Evolutionary conservation across 2,113 vertebrate genomes (phyloP), one percentile per base, ranked within the genome.

Genomic region (Equus quagga): DNA sequence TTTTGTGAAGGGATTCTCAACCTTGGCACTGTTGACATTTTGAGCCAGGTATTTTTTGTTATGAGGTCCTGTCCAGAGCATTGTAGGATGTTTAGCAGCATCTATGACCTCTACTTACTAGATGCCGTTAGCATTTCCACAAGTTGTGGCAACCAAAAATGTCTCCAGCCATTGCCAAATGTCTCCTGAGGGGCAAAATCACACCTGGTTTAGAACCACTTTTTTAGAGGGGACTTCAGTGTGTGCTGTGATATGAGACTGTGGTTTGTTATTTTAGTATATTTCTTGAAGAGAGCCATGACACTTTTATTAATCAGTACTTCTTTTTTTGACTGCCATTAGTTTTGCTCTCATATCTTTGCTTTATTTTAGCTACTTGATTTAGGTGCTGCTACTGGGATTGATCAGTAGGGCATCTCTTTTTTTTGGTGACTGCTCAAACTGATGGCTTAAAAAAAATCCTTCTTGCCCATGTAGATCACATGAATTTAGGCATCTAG

Each of bases 321-420:
- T 73, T 80, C 31, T 33, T 67, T 80, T 80, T 85, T 65, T 91
- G 79, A 56, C 24, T 86, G 64, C 36, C 19, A 19, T 78, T 86
- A 75, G 58, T 84, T 96, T 93, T 90, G 54, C 14, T 93, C 70
- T 83, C 44, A 81, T 81, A 49, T 85, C 70, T 93, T 89, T 33
- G 84, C 70, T 79, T 90, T 56, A 31, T 19, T 76, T 51, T 70
- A 85, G 17, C 64, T 72, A 21, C 31, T 85, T 90, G n/a, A 89
- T 90, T 76, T 91, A 80, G 56, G 72, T 94, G 46, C 31, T 90
- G 54, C 72, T 72, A 11, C 64, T 89, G 69, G 76, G 70, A 93
- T 89, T 89, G 62, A 49, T 75, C 65, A 56, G 0, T 92, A 89
- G 12, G 62, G 36, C 15, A 15, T 69, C 46, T 58, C 44, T 54